A percentile compares a stretch with the other conserved stretches of the same genome.
Evolutionary conservation across 2,797 vertebrate species (phyloP).

Genomic region (Rhabdomys pumilio): DNA sequence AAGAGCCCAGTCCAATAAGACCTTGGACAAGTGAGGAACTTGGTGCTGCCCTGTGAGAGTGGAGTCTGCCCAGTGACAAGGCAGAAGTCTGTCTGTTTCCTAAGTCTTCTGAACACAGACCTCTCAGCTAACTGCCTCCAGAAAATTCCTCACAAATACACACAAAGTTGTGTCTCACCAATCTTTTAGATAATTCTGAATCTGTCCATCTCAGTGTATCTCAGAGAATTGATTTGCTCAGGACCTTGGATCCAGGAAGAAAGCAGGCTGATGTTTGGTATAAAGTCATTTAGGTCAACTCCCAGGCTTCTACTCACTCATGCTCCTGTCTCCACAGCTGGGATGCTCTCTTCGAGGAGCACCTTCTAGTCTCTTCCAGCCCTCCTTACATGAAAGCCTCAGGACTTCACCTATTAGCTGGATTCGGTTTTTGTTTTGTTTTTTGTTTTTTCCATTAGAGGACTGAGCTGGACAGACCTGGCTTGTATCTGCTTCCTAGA

Average conservation of each 20-base stretch:
- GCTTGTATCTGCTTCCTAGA: neutral
- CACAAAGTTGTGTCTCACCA: neutral
- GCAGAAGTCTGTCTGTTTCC: neutral
- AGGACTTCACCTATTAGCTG: neutral
- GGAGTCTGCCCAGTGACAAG: neutral
- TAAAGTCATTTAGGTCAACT: neutral
- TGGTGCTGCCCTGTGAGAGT: neutral
- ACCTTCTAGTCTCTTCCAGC: neutral
- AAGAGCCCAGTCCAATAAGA: neutral
- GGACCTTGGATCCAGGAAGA: neutral
- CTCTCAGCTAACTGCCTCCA: neutral
- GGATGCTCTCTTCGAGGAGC: neutral
- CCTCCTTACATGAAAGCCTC: neutral
- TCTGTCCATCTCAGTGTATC: neutral
- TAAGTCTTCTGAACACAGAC: neutral
- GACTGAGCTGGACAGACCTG: neutral
- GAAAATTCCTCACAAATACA: neutral
- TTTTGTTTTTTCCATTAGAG: neutral
- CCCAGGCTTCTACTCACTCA: neutral
- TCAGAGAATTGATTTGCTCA: neutral
- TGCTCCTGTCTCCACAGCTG: neutral
- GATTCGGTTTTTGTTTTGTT: neutral
- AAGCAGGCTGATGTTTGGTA: neutral
- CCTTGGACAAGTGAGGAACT: neutral
- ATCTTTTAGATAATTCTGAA: neutral